Evolutionary conservation across 2,797 vertebrate species (phyloP).

Genomic region (Anguilla marmorata): DNA sequence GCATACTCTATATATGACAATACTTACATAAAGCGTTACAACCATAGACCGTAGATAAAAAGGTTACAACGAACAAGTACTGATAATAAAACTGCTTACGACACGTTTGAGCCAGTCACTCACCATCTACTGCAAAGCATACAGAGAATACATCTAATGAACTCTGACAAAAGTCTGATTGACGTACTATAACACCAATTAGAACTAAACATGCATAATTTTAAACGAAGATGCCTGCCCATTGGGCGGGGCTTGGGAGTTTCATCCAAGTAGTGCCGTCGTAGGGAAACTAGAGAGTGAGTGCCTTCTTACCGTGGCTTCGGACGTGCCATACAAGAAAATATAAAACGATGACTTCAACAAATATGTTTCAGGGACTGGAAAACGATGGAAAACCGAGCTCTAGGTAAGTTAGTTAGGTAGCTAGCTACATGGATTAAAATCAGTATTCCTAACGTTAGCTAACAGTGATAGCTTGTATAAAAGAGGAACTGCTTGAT

Average conservation of each 20-base stretch:
- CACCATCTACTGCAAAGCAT: not conserved
- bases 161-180: not conserved
- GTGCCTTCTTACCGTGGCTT: not conserved
- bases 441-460: not conserved
- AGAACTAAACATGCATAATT: not conserved
- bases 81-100: no score
- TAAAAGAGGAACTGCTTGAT: not conserved
- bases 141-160: not conserved
- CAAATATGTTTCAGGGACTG: slow-evolving; percentile 79
- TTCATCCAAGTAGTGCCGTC: not conserved
- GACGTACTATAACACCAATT: not conserved
- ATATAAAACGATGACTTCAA: slow-evolving; percentile 75
- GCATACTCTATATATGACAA: no score
- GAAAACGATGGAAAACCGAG: slow-evolving; percentile 70
- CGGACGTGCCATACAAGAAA: not conserved
- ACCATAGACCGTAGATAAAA: no score
- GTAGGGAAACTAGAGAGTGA: not conserved
- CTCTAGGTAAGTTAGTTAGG: slow-evolving; percentile 77
- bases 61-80: no score
- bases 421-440: not conserved
- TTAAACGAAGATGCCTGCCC: not conserved
- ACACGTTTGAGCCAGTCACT: not conserved
- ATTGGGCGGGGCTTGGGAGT: not conserved
- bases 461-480: not conserved
- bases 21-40: no score